Evolutionary conservation across 2,888 invertebrate genomes (phyloP).

Genomic region (Anoncus sp.): DNA sequence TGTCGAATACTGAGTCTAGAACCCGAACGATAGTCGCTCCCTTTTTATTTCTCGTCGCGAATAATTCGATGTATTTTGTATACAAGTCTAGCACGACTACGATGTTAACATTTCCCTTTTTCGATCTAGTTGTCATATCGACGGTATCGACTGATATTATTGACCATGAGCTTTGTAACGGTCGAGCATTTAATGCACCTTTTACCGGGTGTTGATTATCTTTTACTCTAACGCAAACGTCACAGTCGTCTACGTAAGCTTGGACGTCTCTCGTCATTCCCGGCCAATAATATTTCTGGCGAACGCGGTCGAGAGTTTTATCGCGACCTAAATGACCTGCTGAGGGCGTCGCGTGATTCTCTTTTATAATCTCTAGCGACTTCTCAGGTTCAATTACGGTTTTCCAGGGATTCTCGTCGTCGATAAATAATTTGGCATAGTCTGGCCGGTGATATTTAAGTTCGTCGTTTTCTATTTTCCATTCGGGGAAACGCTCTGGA

Average conservation of each 20-base stretch:
- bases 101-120: slow-evolving; percentile 38
- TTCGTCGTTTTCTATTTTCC: slow-evolving; percentile 46
- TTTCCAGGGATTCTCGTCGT: slow-evolving; percentile 57
- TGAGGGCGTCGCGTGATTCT: slow-evolving; percentile 30
- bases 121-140: slow-evolving; percentile 24
- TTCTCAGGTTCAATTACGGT: slow-evolving; percentile 32
- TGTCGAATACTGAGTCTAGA: slow-evolving; percentile 20
- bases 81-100: slow-evolving; percentile 41
- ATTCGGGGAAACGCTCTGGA: slow-evolving; percentile 38
- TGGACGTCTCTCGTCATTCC: slow-evolving; percentile 41
- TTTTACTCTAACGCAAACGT: slow-evolving; percentile 36
- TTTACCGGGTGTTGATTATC: slow-evolving; percentile 30
- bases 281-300: slow-evolving; percentile 16
- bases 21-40: slow-evolving; percentile 30
- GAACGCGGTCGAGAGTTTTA: slow-evolving; percentile 16
- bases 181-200: slow-evolving; percentile 33
- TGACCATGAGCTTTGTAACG: slow-evolving; percentile 40
- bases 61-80: slow-evolving; percentile 48
- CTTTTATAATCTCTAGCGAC: not conserved
- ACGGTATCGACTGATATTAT: slow-evolving; percentile 38
- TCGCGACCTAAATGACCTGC: slow-evolving; percentile 48
- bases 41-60: slow-evolving; percentile 28
- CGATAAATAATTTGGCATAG: slow-evolving; percentile 29
- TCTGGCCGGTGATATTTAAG: slow-evolving; percentile 36
- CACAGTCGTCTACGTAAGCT: slow-evolving; percentile 37